phyloP scores from a whole-genome alignment of 2,797 vertebrate species.

The Coregonus sp. region DNA sequence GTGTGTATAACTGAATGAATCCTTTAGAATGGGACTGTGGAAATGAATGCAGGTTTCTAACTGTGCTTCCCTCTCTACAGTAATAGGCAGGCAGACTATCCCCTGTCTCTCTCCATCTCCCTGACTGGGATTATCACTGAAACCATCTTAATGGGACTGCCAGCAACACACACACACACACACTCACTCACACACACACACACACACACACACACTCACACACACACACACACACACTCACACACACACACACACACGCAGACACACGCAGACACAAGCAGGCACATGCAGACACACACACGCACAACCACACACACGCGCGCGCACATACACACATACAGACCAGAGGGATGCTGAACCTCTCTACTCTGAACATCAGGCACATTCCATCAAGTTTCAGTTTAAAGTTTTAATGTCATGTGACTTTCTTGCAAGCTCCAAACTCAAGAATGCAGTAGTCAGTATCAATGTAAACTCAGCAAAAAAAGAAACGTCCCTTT shows the following conservation, averaged over 20 bases:
- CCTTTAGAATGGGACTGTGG: neutral
- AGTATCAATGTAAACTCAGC: too few species aligned
- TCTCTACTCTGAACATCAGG: neutral
- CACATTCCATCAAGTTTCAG: neutral
- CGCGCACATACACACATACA: neutral
- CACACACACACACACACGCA: neutral
- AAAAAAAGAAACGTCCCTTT: too few species aligned
- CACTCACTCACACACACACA: neutral
- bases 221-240: neutral
- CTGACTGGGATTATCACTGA: conserved; percentile 30
- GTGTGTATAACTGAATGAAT: neutral
- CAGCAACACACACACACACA: neutral
- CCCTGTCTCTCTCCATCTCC: neutral
- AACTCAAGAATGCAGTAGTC: too few species aligned
- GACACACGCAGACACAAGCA: neutral
- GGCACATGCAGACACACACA: too few species aligned
- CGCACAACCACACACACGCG: neutral
- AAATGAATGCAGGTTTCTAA: neutral
- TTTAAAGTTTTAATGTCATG: too few species aligned
- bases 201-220: neutral
- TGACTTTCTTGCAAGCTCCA: too few species aligned
- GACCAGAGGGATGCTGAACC: neutral
- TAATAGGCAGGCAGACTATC: neutral
- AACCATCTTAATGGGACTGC: conserved; percentile 25
- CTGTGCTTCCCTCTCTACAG: neutral